Percentiles rank a stretch among this genome's conserved stretches.
phyloP scores from a whole-genome alignment of 1,140 invertebrate genomes.

The Papilio xuthus region DNA sequence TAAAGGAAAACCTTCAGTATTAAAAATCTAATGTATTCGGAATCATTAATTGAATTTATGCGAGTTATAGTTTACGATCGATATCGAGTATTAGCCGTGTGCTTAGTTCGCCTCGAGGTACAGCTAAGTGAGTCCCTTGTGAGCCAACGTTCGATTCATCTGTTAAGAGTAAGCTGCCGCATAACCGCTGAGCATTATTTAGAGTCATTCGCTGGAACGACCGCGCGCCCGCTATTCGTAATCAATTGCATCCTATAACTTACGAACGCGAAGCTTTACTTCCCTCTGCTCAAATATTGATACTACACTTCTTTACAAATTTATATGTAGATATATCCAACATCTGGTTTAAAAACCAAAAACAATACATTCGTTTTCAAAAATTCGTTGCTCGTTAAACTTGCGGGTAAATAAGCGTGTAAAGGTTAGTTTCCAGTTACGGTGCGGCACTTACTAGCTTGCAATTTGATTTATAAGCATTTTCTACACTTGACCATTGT shows the following conservation, averaged over 20 bases:
- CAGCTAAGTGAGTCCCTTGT: constrained; percentile 42
- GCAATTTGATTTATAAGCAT: constrained; percentile 16
- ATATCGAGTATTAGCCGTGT: constrained; percentile 29
- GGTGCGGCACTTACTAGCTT: background rate
- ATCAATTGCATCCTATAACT: constrained; percentile 35
- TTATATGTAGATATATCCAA: background rate
- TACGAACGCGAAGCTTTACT: constrained; percentile 29
- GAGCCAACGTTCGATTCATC: constrained; percentile 29
- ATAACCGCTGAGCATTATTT: constrained; percentile 35
- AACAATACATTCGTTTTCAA: background rate
- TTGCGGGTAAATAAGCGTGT: constrained; percentile 26
- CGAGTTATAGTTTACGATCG: constrained; percentile 3
- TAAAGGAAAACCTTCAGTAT: constrained; percentile 51
- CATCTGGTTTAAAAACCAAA: background rate
- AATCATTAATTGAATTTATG: constrained; percentile 17
- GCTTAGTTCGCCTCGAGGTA: constrained; percentile 44
- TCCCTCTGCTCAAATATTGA: background rate
- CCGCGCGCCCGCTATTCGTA: constrained; percentile 30
- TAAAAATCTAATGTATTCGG: constrained; percentile 35
- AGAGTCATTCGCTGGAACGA: constrained; percentile 37
- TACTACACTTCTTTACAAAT: background rate
- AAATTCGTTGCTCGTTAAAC: constrained; percentile 6
- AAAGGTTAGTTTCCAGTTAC: constrained; percentile 8
- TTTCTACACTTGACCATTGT: background rate
- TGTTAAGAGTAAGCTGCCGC: constrained; percentile 34